phyloP scores from a whole-genome alignment of 2,888 invertebrate genomes.

The Sussaba pulchella region DNA sequence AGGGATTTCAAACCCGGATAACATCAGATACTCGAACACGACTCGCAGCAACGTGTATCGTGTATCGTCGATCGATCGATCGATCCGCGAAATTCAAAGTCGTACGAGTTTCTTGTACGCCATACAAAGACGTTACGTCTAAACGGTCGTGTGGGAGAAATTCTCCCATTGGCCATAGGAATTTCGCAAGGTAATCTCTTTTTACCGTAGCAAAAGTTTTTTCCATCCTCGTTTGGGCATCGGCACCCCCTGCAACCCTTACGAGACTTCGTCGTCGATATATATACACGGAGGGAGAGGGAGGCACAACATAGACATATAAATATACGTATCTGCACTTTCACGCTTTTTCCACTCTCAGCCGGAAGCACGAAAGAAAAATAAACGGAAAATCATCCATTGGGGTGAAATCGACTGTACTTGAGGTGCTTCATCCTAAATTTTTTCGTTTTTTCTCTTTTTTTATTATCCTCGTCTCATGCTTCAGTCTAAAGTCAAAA shows the following conservation, averaged over 20 bases:
- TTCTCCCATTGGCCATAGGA: slow-evolving; percentile 73
- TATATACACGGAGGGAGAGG: no score
- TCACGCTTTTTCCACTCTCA: slow-evolving; percentile 38
- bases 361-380: not conserved
- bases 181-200: slow-evolving; percentile 74
- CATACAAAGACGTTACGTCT: slow-evolving; percentile 48
- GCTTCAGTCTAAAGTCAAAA: slow-evolving; percentile 10
- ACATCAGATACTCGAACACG: slow-evolving; percentile 12
- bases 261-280: not conserved
- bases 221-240: slow-evolving; percentile 52
- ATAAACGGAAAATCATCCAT: slow-evolving; percentile 66
- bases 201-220: slow-evolving; percentile 73
- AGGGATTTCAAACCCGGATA: slow-evolving; percentile 2
- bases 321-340: slow-evolving; percentile 18
- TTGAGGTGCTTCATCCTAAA: slow-evolving; percentile 37
- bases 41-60: slow-evolving; percentile 24
- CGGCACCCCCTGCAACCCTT: slow-evolving; percentile 5
- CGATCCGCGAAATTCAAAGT: slow-evolving; percentile 75
- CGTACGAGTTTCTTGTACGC: slow-evolving; percentile 73
- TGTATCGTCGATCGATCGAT: slow-evolving; percentile 72
- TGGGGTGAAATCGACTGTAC: slow-evolving; percentile 74
- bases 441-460: slow-evolving; percentile 22
- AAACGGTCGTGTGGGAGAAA: slow-evolving; percentile 38
- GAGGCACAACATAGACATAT: no score
- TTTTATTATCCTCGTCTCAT: not conserved